Evolutionary conservation across 1,140 invertebrate species (phyloP).

Genomic region (Aphelenchoides avenae): DNA sequence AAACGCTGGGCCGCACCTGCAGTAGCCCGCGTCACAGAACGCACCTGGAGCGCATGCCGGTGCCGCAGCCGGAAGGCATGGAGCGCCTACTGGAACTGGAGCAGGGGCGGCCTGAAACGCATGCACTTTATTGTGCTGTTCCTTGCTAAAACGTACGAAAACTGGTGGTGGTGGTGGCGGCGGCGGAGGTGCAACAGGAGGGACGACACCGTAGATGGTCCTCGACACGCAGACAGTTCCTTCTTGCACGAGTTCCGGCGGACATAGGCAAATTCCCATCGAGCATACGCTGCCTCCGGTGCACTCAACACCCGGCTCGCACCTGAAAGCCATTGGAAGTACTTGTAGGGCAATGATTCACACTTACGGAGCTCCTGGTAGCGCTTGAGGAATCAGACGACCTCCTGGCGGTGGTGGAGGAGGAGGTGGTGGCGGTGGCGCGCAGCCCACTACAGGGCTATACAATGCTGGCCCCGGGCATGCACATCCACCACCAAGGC

Average conservation of each 20-base stretch:
- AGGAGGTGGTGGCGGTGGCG: too few relatives aligned
- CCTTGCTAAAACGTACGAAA: too few relatives aligned
- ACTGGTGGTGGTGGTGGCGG: conserved; percentile 19
- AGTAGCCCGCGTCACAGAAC: too few relatives aligned
- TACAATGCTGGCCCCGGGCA: conserved; percentile 3
- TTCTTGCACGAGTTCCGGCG: conserved; percentile 52
- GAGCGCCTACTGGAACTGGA: too few relatives aligned
- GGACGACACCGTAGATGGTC: conserved; percentile 48
- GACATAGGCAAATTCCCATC: conserved; percentile 51
- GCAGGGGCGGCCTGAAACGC: too few relatives aligned
- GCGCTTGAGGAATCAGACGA: conserved; percentile 48
- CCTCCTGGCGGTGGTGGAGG: too few relatives aligned
- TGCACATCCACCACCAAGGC: neutral
- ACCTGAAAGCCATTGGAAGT: neutral
- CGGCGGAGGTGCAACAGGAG: conserved; percentile 27
- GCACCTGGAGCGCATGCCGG: too few relatives aligned
- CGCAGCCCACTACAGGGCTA: conserved; percentile 14
- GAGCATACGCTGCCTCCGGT: conserved; percentile 52
- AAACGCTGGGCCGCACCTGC: too few relatives aligned
- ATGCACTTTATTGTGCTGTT: too few relatives aligned
- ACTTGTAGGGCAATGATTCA: conserved; percentile 16
- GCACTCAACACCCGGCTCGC: conserved; percentile 34
- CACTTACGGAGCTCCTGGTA: conserved; percentile 49
- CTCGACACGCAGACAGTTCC: conserved; percentile 50
- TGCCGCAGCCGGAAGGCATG: too few relatives aligned